Base-by-base conservation (phyloP, 2,888 invertebrate species). In the Drosophila recens region DNA sequence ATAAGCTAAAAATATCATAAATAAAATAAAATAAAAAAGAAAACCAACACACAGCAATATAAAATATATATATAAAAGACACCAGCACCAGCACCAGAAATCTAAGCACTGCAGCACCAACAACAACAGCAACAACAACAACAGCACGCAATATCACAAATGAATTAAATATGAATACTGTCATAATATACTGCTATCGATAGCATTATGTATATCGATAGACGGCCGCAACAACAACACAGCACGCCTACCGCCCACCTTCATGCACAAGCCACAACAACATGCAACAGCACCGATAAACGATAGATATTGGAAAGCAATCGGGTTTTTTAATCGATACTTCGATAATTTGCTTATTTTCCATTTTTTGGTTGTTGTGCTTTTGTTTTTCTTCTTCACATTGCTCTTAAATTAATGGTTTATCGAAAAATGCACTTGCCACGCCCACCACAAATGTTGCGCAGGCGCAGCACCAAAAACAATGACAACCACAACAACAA, bases 1-100 rank as follows among this genome's bases (percentile, higher is more conserved):
- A 95, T 96, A 96, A 95, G 94, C 94, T 90, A 75, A 85, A 85
- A 56, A 80, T 65, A 87, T 67, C 77, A 71, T 69, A 65, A 49
- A 51, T 40, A 67, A 38, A 61, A 48, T 53, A 75, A 74, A 48
- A 67, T 62, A 27, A 46, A 68, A 48, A 65, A 67, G 33, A 68
- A n/a, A 66, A 67, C 70, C 61, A 79, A 74, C 69, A 51, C 83
- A 89, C 89, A 89, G 89, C 89, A 89, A 84, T 89, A 84, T 87
- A 73, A 68, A 87, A 63, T 67, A 64, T 81, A 70, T 81, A 70
- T 49, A 68, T 52, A 57, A 69, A 71, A 58, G 48, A 64, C 71
- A 79, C 73, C 68, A 87, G 76, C 87, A 81, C 71, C 80, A 49
- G 74, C 87, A 81, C 71, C 80, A 49, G 74, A 80, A 64, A 72